These are phyloP conservation scores for Gymnocephalus cernua DNA, from an alignment of 2,113 vertebrate species.

Conservation along the genomic window DNA sequence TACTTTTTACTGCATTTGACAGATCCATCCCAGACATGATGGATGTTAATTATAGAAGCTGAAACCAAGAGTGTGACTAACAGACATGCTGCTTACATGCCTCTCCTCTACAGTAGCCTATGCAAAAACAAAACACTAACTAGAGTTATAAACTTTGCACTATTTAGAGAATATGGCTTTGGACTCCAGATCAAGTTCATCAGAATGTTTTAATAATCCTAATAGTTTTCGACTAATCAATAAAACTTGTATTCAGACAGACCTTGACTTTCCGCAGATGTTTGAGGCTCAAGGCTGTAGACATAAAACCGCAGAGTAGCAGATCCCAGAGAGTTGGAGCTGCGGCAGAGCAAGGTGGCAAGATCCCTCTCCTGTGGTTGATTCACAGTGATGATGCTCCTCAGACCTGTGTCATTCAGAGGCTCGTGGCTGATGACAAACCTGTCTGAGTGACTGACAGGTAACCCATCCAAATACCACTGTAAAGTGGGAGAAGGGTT, in stretches of 20 bases:
- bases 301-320: background rate
- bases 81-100: too few relatives aligned
- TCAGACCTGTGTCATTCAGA: slow-evolving; percentile 19
- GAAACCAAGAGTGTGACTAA: too few relatives aligned
- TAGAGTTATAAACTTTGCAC: too few relatives aligned
- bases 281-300: background rate
- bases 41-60: too few relatives aligned
- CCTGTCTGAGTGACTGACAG: slow-evolving; percentile 13
- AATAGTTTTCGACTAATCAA: background rate
- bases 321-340: slow-evolving; percentile 54
- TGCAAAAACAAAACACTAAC: too few relatives aligned
- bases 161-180: too few relatives aligned
- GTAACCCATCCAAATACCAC: slow-evolving; percentile 42
- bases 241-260: background rate
- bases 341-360: slow-evolving; percentile 33
- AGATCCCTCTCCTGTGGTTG: background rate
- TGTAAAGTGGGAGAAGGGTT: slow-evolving; percentile 38
- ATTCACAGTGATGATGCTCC: slow-evolving; percentile 29
- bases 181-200: background rate
- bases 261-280: slow-evolving; percentile 10
- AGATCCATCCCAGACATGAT: too few relatives aligned
- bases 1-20: too few relatives aligned
- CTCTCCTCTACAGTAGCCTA: too few relatives aligned
- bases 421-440: background rate
- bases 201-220: background rate